phyloP scores from a whole-genome alignment of 2,113 vertebrate genomes.

The Poicephalus meyeri region DNA sequence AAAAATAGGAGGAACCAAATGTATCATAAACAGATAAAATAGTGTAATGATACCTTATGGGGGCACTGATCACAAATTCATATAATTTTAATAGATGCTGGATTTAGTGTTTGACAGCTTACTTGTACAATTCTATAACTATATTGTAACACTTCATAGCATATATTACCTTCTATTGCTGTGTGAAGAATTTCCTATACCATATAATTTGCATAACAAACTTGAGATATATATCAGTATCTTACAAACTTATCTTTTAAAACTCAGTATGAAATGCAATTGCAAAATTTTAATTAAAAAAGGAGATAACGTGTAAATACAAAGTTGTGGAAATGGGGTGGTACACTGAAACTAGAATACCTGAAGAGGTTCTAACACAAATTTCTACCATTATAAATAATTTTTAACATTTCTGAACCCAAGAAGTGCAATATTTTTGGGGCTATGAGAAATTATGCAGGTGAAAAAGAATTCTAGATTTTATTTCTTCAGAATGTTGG shows the following conservation, averaged over 20 bases:
- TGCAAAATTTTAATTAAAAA: not conserved
- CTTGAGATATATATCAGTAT: not conserved
- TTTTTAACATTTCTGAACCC: not conserved
- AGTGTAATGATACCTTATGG: not conserved
- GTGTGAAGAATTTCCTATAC: not conserved
- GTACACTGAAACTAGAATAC: not conserved
- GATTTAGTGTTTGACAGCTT: not conserved
- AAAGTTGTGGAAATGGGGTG: not conserved
- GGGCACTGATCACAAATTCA: not conserved
- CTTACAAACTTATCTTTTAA: not conserved
- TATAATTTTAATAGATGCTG: not conserved
- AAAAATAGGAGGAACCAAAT: not conserved
- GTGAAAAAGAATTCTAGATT: not conserved
- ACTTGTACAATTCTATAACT: not conserved
- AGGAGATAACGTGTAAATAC: not conserved
- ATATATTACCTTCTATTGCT: not conserved
- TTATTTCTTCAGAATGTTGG: not conserved
- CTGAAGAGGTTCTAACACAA: not conserved
- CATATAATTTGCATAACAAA: not conserved
- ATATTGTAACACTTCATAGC: not conserved
- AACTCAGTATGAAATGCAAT: not conserved
- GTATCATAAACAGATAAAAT: not conserved
- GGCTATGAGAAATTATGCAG: not conserved
- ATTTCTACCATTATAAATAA: not conserved
- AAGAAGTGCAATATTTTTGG: not conserved